These are phyloP conservation scores for Drosophila malerkotliana DNA, from an alignment of 1,140 invertebrate species.

Conservation along the genomic window DNA sequence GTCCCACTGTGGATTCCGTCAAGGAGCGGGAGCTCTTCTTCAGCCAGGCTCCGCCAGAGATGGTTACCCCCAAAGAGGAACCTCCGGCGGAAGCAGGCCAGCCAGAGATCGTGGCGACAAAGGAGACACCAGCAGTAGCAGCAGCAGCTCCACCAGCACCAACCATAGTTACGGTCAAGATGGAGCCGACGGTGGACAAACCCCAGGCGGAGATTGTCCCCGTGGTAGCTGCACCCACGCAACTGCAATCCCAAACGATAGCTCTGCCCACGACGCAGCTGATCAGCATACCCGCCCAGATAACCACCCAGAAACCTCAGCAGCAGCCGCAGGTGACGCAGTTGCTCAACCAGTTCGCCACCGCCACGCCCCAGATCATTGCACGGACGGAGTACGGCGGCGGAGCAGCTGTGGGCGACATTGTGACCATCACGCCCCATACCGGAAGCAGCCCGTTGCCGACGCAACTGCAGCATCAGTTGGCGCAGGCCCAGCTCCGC, in stretches of 20 bases:
- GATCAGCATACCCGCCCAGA: constrained; percentile 69
- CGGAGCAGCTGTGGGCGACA: constrained; percentile 70
- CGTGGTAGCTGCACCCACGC: constrained; percentile 2
- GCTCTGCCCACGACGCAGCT: constrained; percentile 47
- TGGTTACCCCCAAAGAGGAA: constrained; percentile 34
- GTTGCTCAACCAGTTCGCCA: constrained; percentile 62
- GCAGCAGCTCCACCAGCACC: background rate
- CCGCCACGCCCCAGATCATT: constrained; percentile 56
- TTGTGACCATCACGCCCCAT: constrained; percentile 74
- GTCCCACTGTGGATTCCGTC: constrained; percentile 24
- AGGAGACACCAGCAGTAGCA: constrained; percentile 1
- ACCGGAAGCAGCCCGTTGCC: constrained; percentile 62
- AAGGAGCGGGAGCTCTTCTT: constrained; percentile 63
- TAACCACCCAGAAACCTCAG: constrained; percentile 56
- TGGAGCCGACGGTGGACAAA: constrained; percentile 37
- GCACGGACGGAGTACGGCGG: constrained; percentile 60
- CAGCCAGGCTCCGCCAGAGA: constrained; percentile 45
- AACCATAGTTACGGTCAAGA: constrained; percentile 19
- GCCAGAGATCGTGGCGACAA: background rate
- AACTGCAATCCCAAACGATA: constrained; percentile 21
- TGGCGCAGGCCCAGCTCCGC: constrained; percentile 74
- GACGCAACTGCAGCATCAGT: constrained; percentile 67
- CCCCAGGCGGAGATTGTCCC: constrained; percentile 23
- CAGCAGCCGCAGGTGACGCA: constrained; percentile 59
- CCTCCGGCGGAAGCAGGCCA: constrained; percentile 6